phyloP scores from a whole-genome alignment of 2,113 vertebrate genomes.

The Dipodomys ordii region DNA sequence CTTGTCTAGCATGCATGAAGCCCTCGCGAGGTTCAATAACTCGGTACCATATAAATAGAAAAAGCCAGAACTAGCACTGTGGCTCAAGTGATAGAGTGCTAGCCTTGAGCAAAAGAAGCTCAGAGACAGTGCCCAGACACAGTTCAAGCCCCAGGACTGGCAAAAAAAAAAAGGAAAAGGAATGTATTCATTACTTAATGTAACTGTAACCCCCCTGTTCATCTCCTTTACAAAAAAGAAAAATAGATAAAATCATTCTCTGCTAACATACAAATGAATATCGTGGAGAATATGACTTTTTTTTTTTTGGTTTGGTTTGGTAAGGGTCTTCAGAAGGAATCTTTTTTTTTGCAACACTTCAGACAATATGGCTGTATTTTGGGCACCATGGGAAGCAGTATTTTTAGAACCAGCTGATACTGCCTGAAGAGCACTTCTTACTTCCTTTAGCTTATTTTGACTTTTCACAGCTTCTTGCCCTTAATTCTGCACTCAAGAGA shows the following conservation, averaged over 20 bases:
- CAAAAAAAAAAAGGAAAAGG: too few species aligned
- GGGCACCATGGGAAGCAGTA: background rate
- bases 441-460: slow-evolving; percentile 33
- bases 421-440: background rate
- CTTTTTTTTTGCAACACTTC: slow-evolving; percentile 23
- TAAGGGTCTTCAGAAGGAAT: background rate
- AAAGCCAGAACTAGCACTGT: too few species aligned
- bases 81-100: too few species aligned
- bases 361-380: background rate
- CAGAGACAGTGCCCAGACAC: too few species aligned
- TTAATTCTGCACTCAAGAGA: slow-evolving; percentile 1
- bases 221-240: too few species aligned
- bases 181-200: too few species aligned
- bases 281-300: slow-evolving; percentile 22
- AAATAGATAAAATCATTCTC: background rate
- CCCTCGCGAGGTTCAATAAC: too few species aligned
- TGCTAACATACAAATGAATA: slow-evolving; percentile 22
- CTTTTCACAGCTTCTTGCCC: slow-evolving; percentile 19
- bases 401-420: slow-evolving; percentile 16
- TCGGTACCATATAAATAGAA: too few species aligned
- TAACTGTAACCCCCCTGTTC: too few species aligned
- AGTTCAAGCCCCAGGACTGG: too few species aligned
- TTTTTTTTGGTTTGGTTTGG: background rate
- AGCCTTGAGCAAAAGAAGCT: too few species aligned
- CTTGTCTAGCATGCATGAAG: too few species aligned